These are phyloP conservation scores for Petrocephalus schoutedeni DNA, from an alignment of 2,797 vertebrate species.

Conservation along the genomic window DNA sequence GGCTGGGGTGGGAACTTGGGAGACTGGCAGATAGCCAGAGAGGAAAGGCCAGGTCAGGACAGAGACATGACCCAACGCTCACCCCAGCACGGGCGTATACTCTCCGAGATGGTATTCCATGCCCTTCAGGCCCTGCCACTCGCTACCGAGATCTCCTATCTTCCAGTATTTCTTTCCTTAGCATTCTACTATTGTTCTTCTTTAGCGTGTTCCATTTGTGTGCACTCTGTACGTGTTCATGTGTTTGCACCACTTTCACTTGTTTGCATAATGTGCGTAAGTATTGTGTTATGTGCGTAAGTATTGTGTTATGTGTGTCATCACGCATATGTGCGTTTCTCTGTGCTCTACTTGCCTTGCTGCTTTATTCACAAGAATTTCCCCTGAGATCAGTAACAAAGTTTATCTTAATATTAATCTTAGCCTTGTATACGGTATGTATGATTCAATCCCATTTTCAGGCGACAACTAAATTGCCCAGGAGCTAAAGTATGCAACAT, in stretches of 20 bases:
- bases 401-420: neutral
- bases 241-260: neutral
- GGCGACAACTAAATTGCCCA: neutral
- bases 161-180: neutral
- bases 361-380: neutral
- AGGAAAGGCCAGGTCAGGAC: constrained; percentile 18
- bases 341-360: neutral
- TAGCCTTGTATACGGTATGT: neutral
- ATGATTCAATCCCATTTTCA: too few species aligned
- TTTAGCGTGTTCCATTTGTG: neutral
- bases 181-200: neutral
- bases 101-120: neutral
- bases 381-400: neutral
- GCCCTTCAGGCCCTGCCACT: constrained; percentile 16
- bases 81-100: constrained; percentile 13
- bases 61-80: neutral
- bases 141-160: neutral
- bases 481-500: neutral
- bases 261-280: neutral
- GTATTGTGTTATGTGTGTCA: too few species aligned
- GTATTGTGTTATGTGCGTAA: too few species aligned
- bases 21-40: neutral
- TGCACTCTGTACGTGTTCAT: neutral
- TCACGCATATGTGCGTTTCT: neutral
- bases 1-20: neutral